Conservation (phyloP, 2,113 vertebrate genomes). For the Coreoperca whiteheadi region DNA sequence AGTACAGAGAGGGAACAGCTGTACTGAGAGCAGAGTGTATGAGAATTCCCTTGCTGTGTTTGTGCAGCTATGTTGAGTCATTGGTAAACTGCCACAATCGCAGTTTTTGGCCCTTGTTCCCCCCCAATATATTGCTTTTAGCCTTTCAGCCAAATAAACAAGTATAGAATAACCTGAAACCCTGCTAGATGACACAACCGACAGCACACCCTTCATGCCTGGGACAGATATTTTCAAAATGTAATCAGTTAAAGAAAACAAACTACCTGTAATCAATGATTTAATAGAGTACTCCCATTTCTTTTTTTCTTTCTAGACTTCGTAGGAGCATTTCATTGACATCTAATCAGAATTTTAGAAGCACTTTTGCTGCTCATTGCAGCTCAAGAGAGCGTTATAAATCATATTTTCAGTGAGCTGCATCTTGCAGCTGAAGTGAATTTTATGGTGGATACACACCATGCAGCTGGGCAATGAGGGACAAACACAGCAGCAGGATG, state of each 20-base stretch:
- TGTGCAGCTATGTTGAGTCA: constrained; percentile 56
- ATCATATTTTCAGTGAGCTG: constrained; percentile 47
- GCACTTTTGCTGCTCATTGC: constrained; percentile 38
- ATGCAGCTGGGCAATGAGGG: constrained; percentile 17
- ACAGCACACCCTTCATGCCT: background rate
- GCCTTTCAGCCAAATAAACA: constrained; percentile 43
- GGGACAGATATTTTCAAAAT: constrained; percentile 11
- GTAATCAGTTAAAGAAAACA: constrained; percentile 13
- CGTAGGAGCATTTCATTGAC: constrained; percentile 12
- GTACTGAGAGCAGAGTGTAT: constrained; percentile 53
- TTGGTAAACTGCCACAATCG: constrained; percentile 53
- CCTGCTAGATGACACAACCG: constrained; percentile 21
- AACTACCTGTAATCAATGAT: constrained; percentile 11
- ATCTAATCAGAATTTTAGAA: constrained; percentile 32
- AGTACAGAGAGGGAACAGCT: constrained; percentile 50
- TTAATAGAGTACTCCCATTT: background rate
- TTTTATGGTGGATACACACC: constrained; percentile 36
- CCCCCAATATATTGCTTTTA: constrained; percentile 54
- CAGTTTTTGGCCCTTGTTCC: constrained; percentile 45
- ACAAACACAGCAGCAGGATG: constrained; percentile 27
- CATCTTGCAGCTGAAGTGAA: constrained; percentile 28
- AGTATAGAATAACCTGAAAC: constrained; percentile 35
- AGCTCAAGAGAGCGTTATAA: constrained; percentile 48
- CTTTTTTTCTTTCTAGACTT: background rate
- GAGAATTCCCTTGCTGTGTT: constrained; percentile 50